Evolutionary conservation across 2,113 vertebrate species (phyloP).

Genomic region (Heteronetta atricapilla): DNA sequence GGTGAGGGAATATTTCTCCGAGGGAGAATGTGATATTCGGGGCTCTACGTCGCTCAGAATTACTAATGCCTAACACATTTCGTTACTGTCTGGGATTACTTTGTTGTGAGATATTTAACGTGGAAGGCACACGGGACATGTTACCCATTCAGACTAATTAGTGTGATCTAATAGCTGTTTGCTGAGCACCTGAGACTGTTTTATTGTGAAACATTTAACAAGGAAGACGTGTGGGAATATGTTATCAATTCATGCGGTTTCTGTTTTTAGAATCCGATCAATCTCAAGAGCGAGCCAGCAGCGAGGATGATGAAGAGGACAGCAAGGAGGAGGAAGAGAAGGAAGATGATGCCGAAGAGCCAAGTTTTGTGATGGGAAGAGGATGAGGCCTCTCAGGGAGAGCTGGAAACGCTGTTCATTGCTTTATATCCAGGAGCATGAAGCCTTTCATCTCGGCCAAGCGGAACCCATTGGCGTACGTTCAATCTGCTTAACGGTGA

Average conservation of each 20-base stretch:
- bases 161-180: background rate
- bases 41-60: background rate
- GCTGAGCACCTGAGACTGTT: background rate
- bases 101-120: background rate
- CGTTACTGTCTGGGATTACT: background rate
- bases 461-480: constrained; percentile 46
- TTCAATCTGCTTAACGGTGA: constrained; percentile 25
- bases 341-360: constrained; percentile 72
- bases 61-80: background rate
- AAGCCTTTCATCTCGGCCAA: constrained; percentile 1
- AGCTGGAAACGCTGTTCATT: constrained; percentile 2
- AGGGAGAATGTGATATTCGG: background rate
- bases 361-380: constrained; percentile 74
- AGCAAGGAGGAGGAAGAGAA: constrained; percentile 74
- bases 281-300: constrained; percentile 65
- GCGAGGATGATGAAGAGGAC: constrained; percentile 73
- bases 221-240: background rate
- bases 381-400: constrained; percentile 36
- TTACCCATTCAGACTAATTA: background rate
- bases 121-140: background rate
- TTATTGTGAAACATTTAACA: background rate
- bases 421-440: constrained; percentile 46
- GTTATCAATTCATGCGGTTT: background rate
- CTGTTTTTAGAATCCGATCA: constrained; percentile 54
- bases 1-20: background rate